Percentiles rank a stretch among this genome's conserved stretches.
Evolutionary conservation across 2,113 vertebrate genomes (phyloP).

Genomic region (Gadus chalcogrammus): DNA sequence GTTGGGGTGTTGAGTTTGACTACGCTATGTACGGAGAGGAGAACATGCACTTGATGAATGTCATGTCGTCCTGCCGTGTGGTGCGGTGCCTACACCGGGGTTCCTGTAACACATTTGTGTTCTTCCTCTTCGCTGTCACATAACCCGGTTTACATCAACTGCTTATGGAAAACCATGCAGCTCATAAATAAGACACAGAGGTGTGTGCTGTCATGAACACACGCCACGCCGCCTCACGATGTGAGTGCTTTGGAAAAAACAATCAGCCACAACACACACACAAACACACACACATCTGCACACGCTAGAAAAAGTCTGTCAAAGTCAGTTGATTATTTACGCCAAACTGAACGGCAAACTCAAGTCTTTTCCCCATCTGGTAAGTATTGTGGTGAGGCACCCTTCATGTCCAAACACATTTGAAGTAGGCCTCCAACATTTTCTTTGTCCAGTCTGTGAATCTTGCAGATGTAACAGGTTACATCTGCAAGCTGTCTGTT

Average conservation of each 20-base stretch:
- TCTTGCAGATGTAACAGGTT: no score
- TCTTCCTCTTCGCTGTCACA: conserved; percentile 9
- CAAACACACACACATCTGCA: not conserved
- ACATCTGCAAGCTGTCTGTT: no score
- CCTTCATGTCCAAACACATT: no score
- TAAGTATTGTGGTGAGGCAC: no score
- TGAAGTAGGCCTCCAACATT: no score
- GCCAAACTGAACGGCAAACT: not conserved
- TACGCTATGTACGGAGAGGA: not conserved
- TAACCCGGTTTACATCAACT: conserved; percentile 32
- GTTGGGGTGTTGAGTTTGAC: conserved; percentile 23
- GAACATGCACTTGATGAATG: conserved; percentile 33
- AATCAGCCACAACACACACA: not conserved
- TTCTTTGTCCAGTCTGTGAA: no score
- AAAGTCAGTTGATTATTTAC: not conserved
- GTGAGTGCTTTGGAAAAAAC: not conserved
- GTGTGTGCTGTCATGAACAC: not conserved
- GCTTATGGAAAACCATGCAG: conserved; percentile 12
- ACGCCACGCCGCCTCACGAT: not conserved
- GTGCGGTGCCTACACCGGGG: conserved; percentile 1
- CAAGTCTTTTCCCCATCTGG: no score
- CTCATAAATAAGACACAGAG: conserved; percentile 17
- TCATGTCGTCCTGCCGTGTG: conserved; percentile 11
- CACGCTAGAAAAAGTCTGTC: not conserved
- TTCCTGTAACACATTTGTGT: conserved; percentile 29